These are phyloP conservation scores for Dendrolimus kikuchii DNA, from an alignment of 1,140 invertebrate species.

Conservation along the genomic window DNA sequence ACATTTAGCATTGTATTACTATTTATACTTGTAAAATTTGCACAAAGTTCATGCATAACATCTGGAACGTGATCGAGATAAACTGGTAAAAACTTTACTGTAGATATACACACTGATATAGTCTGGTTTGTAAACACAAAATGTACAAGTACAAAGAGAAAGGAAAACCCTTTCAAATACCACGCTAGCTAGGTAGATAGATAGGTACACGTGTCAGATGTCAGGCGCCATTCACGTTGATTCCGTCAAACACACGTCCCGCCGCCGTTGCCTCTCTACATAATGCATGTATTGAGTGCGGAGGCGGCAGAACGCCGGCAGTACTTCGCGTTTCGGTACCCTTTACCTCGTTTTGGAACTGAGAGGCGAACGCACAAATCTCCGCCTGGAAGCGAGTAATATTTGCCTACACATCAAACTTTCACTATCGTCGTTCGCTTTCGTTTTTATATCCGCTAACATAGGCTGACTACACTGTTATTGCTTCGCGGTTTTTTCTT, in stretches of 20 bases:
- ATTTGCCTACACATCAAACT: constrained; percentile 72
- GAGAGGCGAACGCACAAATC: constrained; percentile 64
- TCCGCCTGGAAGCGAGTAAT: constrained; percentile 64
- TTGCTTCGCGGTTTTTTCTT: constrained; percentile 35
- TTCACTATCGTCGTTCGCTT: constrained; percentile 68
- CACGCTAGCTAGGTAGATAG: constrained; percentile 23
- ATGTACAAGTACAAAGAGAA: constrained; percentile 1
- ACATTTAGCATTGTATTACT: no score
- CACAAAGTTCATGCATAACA: no score
- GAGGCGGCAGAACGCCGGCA: constrained; percentile 30
- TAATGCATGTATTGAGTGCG: constrained; percentile 52
- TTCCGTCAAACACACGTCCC: constrained; percentile 48
- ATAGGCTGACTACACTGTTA: constrained; percentile 51
- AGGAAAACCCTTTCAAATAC: constrained; percentile 16
- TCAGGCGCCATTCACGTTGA: constrained; percentile 62
- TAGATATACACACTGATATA: neutral
- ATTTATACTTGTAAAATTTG: no score
- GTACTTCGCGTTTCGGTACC: constrained; percentile 30
- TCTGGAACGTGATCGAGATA: no score
- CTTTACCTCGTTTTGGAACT: constrained; percentile 50
- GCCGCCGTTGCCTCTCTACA: constrained; percentile 37
- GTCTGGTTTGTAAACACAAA: neutral
- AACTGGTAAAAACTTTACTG: neutral
- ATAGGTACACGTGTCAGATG: constrained; percentile 56
- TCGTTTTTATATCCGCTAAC: constrained; percentile 66